Percentiles rank a stretch among this genome's conserved stretches.
phyloP scores from a whole-genome alignment of 2,113 vertebrate species.

The Ifrita kowaldi region DNA sequence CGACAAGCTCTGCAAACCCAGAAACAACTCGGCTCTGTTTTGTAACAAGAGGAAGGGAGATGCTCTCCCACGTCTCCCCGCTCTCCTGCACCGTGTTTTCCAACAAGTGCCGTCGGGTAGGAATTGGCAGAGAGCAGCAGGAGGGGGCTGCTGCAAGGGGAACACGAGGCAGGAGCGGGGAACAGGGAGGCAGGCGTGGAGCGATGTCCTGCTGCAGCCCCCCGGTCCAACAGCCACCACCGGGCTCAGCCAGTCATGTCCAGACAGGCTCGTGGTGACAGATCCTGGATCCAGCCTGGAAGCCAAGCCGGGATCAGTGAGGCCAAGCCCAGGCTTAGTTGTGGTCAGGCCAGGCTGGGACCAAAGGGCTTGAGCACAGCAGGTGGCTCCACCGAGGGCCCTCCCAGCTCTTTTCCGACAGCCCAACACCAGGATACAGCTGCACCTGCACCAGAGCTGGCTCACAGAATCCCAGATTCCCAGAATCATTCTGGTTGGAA shows the following conservation, averaged over 20 bases:
- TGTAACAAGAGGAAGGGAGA: neutral
- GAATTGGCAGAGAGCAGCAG: neutral
- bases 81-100: neutral
- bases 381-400: neutral
- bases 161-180: neutral
- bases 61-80: neutral
- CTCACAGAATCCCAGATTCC: neutral
- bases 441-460: neutral
- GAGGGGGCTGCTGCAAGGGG: neutral
- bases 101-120: fast-evolving
- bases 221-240: neutral
- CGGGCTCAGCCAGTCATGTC: neutral
- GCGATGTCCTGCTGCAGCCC: neutral
- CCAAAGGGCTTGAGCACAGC: neutral
- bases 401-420: neutral
- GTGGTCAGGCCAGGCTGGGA: neutral
- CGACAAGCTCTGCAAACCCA: neutral
- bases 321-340: neutral
- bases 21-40: neutral
- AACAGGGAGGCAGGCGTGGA: neutral
- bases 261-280: neutral
- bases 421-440: neutral
- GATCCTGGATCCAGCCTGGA: neutral
- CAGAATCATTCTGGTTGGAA: neutral
- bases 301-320: neutral